Conservation (phyloP, 2,797 vertebrate species). For the Enteromius anoplus region DNA sequence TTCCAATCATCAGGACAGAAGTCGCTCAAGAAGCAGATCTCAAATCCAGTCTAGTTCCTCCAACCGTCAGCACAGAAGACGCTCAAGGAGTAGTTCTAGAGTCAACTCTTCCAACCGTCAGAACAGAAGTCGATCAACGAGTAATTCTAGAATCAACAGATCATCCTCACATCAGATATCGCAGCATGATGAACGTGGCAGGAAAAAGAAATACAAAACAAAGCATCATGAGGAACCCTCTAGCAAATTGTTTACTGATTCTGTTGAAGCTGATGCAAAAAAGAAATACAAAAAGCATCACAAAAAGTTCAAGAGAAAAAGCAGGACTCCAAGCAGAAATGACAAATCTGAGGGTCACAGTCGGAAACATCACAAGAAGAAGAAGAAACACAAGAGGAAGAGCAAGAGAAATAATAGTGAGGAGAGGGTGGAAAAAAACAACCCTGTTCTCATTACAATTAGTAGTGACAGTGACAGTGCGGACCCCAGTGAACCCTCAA, state of each 20-base stretch:
- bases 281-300: conserved; percentile 70
- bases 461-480: conserved; percentile 78
- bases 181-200: conserved; percentile 73
- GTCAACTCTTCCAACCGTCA: conserved; percentile 53
- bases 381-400: conserved; percentile 92
- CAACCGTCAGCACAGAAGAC: conserved; percentile 39
- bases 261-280: conserved; percentile 56
- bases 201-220: conserved; percentile 93
- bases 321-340: conserved; percentile 84
- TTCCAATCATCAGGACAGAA: conserved; percentile 34
- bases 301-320: conserved; percentile 73
- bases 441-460: conserved; percentile 78
- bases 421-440: conserved; percentile 53
- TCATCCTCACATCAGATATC: conserved; percentile 50
- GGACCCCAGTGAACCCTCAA: conserved; percentile 20
- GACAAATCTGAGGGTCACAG: conserved; percentile 72
- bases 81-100: conserved; percentile 64
- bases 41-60: conserved; percentile 33
- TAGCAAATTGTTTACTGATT: conserved; percentile 48
- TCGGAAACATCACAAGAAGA: conserved; percentile 86
- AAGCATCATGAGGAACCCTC: conserved; percentile 84
- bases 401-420: conserved; percentile 77
- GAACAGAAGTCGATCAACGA: conserved; percentile 59
- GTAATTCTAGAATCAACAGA: conserved; percentile 64
- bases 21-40: conserved; percentile 62